Base-by-base conservation (phyloP, 2,888 invertebrate species). In the Euproctis similis region DNA sequence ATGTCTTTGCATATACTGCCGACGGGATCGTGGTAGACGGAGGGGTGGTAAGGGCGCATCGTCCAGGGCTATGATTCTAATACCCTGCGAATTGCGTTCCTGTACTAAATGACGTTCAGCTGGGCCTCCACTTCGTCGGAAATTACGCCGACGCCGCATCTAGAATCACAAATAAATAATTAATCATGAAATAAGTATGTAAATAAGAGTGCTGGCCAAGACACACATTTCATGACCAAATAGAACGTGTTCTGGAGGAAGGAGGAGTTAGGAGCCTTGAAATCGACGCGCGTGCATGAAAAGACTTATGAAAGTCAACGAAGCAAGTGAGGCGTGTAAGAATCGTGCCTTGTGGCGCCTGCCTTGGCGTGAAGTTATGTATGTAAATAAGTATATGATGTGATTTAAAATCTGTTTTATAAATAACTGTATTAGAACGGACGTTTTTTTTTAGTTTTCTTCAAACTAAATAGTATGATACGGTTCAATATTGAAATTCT, bases 1-100 rank as follows among this genome's bases (percentile, higher is more conserved):
- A 29, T 21, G 16, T 3, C 35, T 45, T 8, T 37, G 44, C 65
- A 67, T 71, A 52, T 72, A 73, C 53, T 74, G 77, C 5, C 71
- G 49, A 8, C 71, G 58, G 10, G 46, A 33, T 25, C 35, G 36
- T 10, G 75, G 68, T 36, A 77, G 60, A 0, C 57, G 58, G 41
- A 75, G 59, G 42, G 53, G 44, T 0, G 75, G 75, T 31, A 69
- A 40, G 2, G 73, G 69, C 2, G 39, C 63, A 4, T 33, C 41
- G 42, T 62, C 68, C 13, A 75, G 39, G 22, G 50, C 54, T 25
- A 72, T 35, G 31, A 76, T 31, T 1, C 59, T 59, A 11, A 75
- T 58, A 1, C 65, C 60, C 0, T 33, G 39, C 2, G 36, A 35
- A 2, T 48, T 42, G 22, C 58, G 57, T 37, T 73, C 72, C 36